These are phyloP conservation scores for Clytia hemisphaerica DNA, from an alignment of 30 jellyfish, hydroid and myxozoan species.

Conservation along the genomic window DNA sequence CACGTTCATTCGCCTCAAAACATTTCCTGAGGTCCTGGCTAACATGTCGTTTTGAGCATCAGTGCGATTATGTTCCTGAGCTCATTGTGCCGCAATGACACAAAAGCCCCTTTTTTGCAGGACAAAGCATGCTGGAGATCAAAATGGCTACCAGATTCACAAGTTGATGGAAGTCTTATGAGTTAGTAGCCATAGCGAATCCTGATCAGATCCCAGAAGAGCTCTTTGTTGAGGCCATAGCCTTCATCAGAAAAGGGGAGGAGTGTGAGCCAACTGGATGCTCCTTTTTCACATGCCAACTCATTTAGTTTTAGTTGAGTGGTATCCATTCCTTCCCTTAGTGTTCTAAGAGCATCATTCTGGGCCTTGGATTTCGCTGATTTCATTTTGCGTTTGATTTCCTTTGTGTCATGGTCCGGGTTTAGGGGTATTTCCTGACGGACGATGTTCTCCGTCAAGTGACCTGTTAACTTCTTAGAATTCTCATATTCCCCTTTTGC, in stretches of 20 bases:
- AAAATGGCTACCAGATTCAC: slow-evolving; percentile 18
- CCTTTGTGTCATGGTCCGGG: slow-evolving; percentile 17
- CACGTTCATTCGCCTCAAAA: too few species aligned
- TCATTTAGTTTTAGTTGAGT: too few species aligned
- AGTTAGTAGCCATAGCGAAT: slow-evolving; percentile 15
- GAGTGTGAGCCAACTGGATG: too few species aligned
- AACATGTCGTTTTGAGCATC: slow-evolving; percentile 2
- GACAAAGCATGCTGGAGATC: too few species aligned
- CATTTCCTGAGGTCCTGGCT: too few species aligned
- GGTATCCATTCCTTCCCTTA: too few species aligned
- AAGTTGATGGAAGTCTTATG: slow-evolving; percentile 6
- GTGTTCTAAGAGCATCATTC: slow-evolving; percentile 10
- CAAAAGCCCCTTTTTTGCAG: slow-evolving; percentile 20
- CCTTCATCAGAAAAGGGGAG: too few species aligned
- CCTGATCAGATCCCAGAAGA: too few species aligned
- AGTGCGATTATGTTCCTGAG: slow-evolving; percentile 11
- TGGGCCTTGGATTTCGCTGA: slow-evolving; percentile 12
- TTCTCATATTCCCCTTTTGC: slow-evolving; percentile 11
- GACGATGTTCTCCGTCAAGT: slow-evolving; percentile 2
- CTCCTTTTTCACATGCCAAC: too few species aligned
- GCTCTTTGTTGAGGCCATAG: too few species aligned
- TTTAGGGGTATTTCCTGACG: background rate
- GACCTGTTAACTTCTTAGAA: background rate
- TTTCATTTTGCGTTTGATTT: background rate
- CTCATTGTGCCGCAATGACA: slow-evolving; percentile 21